Base-by-base conservation (phyloP, 2,797 vertebrate genomes). In the Darevskia nairensis region DNA sequence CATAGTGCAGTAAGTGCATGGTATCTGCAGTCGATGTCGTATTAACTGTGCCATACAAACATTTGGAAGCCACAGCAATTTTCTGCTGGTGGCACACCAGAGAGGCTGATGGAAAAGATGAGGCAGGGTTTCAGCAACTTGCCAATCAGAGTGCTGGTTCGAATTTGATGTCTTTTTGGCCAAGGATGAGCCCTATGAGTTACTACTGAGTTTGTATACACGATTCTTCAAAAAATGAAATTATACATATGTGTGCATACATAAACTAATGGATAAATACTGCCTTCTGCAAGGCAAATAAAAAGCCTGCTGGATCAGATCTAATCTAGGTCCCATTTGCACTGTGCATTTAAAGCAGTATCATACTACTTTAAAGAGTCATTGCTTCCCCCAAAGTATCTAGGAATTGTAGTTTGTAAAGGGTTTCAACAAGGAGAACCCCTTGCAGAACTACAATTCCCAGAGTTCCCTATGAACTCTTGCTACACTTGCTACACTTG, bases 51-150 rank as follows among this genome's bases (percentile, higher is more conserved):
- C 6, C 32, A n/a, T 32, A 71, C n/a, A 32, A 71, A 72, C 13
- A 11, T 32, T 72, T 19, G 35, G 15, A n/a, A 72, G 1, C 3
- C 39, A 32, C 23, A 61, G 35, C 2, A 8, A n/a, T 6, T 5
- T 87, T 25, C 7, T 44, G 29, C n/a, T 59, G 9, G 6, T 68
- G 76, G n/a, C 4, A 86, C 69, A 72, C 11, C 61, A 13, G 2
- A 5, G 7, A 0, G 55, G 50, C 17, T 90, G 44, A 3, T 76
- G 21, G 68, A 85, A 59, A 87, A 77, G 1, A 69, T 85, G 80
- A 25, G 15, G 66, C 46, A 83, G 21, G 50, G 4, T 1, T 41
- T 90, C 44, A 91, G 86, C 76, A 84, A 74, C 32, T 32, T 74
- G 71, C 72, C 17, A 23, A 23, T 25, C 35, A 41, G n/a, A 75